phyloP scores from a whole-genome alignment of 2,113 vertebrate genomes.

The Dasyornis broadbenti region DNA sequence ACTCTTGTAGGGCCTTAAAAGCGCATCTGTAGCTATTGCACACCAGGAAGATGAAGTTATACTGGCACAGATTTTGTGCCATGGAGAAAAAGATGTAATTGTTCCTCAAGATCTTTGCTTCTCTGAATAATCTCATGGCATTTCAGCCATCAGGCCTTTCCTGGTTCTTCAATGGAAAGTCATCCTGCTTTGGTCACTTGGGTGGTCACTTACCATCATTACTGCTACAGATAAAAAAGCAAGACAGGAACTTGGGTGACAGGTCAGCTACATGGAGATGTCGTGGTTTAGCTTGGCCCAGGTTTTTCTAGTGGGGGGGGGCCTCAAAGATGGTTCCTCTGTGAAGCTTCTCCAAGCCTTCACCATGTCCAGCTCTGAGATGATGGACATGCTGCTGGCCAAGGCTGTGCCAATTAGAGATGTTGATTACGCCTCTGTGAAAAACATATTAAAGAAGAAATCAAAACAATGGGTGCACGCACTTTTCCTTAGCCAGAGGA shows the following conservation, averaged over 20 bases:
- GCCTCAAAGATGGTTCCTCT: no score
- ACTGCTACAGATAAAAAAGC: not conserved
- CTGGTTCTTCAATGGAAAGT: not conserved
- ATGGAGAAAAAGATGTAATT: not conserved
- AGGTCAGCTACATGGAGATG: not conserved
- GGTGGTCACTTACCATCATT: not conserved
- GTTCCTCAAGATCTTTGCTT: not conserved
- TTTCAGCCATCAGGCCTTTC: not conserved
- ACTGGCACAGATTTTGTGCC: not conserved
- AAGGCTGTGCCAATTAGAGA: no score
- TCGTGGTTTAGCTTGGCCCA: no score
- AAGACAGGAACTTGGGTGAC: not conserved
- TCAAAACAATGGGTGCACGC: no score
- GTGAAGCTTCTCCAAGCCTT: no score
- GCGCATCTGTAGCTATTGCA: not conserved
- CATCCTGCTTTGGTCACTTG: not conserved
- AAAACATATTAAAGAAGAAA: no score
- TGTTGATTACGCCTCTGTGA: no score
- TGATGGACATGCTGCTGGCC: no score
- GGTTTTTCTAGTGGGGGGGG: no score
- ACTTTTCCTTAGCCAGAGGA: no score
- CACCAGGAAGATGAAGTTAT: not conserved
- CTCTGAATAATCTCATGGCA: not conserved
- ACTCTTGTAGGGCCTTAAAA: not conserved
- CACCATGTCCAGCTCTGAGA: no score